Base-by-base conservation (phyloP, 2,797 vertebrate species). In the Taeniopygia guttata region DNA sequence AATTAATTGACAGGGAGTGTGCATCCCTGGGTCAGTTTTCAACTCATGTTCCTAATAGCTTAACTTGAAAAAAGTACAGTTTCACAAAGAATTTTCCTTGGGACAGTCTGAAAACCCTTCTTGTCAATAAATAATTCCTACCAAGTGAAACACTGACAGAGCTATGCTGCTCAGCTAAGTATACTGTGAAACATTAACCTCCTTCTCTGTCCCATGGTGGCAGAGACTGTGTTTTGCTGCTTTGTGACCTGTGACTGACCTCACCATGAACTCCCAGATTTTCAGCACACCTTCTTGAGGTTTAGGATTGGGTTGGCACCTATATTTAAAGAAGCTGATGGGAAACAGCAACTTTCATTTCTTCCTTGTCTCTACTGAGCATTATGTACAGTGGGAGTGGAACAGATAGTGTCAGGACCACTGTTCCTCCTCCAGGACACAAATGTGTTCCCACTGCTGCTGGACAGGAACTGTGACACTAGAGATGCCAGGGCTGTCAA, bases 71-170 rank as follows among this genome's bases (percentile, higher is more conserved):
- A 72, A 87, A 89, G 78, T 60, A 72, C 7, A n/a, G 32, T 83
- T 92, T 93, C 69, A 81, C n/a, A 43, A 93, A 67, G 56, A 94
- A 38, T 87, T 91, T 88, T 94, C 76, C 67, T 74, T 77, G 62
- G 67, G 79, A 93, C 45, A 58, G 34, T 40, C 60, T 87, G 86
- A 67, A 94, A 90, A 74, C 36, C 30, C 36, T 93, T 77, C 52
- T 69, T 85, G 78, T 89, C 82, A 96, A 89, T 94, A 84, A 94
- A 78, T 89, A 91, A 84, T 94, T 95, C 74, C 88, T 83, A 81
- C 49, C 46, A 67, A 95, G 87, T 73, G 70, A 93, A 96, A 96
- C 77, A 82, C 83, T 88, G 74, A 84, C 83, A 69, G 67, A 93
- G 48, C 48, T 52, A 1, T 40, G 19, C 74, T 0, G 3, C 83